These are phyloP conservation scores for Prosopocoilus inquinatus DNA, from an alignment of 2,888 invertebrate genomes.

Conservation along the genomic window DNA sequence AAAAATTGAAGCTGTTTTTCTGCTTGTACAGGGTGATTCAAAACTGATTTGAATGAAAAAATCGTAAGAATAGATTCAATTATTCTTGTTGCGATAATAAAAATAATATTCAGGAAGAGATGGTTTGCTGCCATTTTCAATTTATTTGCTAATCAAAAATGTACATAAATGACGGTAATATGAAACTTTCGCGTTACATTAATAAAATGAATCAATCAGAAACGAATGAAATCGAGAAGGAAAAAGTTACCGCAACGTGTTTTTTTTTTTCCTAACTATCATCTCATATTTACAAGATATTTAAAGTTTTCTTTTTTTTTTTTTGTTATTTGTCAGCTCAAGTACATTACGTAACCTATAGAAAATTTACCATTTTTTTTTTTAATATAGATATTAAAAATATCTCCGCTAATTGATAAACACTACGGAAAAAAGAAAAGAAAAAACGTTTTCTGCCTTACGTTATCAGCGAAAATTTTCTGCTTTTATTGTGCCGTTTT, in stretches of 20 bases:
- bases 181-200: slow-evolving; percentile 5
- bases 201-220: not conserved
- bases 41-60: too few species aligned
- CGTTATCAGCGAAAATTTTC: slow-evolving; percentile 5
- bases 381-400: slow-evolving; percentile 13
- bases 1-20: too few species aligned
- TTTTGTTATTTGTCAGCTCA: slow-evolving; percentile 13
- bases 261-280: slow-evolving; percentile 3
- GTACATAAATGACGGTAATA: too few species aligned
- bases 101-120: too few species aligned
- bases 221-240: not conserved
- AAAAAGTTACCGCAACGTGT: slow-evolving; percentile 1
- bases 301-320: not conserved
- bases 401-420: slow-evolving; percentile 13
- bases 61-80: too few species aligned
- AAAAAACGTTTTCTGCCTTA: slow-evolving; percentile 11
- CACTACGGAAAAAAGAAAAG: slow-evolving; percentile 3
- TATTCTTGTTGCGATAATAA: too few species aligned
- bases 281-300: slow-evolving; percentile 12
- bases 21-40: too few species aligned
- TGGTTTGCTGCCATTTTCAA: too few species aligned
- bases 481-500: not conserved
- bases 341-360: slow-evolving; percentile 8
- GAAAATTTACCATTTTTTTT: slow-evolving; percentile 3
- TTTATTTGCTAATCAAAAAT: too few species aligned